phyloP scores from a whole-genome alignment of 2,113 vertebrate species.

The Anas platyrhynchos region DNA sequence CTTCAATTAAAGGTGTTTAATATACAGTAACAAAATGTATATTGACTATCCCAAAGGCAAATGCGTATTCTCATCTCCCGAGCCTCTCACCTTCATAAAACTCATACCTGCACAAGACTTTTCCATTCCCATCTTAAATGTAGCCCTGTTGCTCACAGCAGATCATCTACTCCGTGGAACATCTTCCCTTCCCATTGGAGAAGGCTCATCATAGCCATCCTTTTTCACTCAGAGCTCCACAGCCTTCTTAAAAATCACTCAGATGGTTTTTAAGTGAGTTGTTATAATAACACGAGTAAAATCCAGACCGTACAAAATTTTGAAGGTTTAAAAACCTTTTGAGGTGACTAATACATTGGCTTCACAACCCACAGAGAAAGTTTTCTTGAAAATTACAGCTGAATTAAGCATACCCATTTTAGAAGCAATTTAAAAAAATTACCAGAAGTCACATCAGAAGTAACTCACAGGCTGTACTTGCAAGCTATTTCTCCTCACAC shows the following conservation, averaged over 20 bases:
- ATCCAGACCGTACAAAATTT: not conserved
- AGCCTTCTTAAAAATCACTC: not conserved
- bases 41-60: not conserved
- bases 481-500: not conserved
- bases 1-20: not conserved
- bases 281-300: not conserved
- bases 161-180: accelerated
- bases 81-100: not conserved
- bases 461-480: not conserved
- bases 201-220: accelerated
- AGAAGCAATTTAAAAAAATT: not conserved
- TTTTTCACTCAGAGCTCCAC: accelerated
- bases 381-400: not conserved
- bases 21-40: accelerated
- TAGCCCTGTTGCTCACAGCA: not conserved
- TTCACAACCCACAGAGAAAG: not conserved
- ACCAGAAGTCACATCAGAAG: not conserved
- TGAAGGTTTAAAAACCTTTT: not conserved
- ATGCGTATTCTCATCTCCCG: not conserved
- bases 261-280: not conserved
- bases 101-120: accelerated
- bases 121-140: accelerated
- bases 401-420: not conserved
- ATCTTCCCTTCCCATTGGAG: not conserved
- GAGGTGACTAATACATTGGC: not conserved